Conservation (phyloP, 2,113 vertebrate genomes). For the Otus sunia region DNA sequence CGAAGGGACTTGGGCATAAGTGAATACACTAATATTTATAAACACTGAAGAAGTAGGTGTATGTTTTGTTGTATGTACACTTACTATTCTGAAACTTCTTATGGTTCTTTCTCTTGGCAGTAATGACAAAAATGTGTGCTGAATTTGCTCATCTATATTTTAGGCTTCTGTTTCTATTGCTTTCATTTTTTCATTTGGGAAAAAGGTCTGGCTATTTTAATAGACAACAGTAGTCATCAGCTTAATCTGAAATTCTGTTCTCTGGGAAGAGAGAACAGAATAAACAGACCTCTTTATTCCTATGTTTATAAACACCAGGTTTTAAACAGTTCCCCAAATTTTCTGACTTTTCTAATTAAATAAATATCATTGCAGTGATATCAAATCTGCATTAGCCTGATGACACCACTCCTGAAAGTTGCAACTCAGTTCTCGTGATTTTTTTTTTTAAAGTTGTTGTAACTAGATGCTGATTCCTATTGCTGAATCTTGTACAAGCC, state of each 20-base stretch:
- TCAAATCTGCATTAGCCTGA: not conserved
- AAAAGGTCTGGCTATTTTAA: not conserved
- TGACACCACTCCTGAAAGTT: not conserved
- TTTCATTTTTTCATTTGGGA: not conserved
- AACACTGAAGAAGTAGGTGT: not conserved
- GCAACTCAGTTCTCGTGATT: not conserved
- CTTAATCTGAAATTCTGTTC: not conserved
- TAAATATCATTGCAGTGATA: not conserved
- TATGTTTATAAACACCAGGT: not conserved
- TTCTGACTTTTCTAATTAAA: not conserved
- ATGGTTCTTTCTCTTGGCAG: not conserved
- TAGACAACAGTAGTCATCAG: not conserved
- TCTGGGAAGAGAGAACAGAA: not conserved
- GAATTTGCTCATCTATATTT: not conserved
- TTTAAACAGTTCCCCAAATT: not conserved
- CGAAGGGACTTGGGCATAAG: not conserved
- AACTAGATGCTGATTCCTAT: not conserved
- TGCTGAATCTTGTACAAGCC: not conserved
- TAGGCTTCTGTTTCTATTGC: not conserved
- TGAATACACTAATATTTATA: not conserved
- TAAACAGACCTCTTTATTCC: not conserved
- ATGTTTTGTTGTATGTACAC: not conserved
- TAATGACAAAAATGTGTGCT: not conserved
- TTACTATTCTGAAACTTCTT: not conserved
- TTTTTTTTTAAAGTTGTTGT: not conserved